Evolutionary conservation across 1,140 invertebrate species (phyloP).

Genomic region (Sycophaga agraensis): DNA sequence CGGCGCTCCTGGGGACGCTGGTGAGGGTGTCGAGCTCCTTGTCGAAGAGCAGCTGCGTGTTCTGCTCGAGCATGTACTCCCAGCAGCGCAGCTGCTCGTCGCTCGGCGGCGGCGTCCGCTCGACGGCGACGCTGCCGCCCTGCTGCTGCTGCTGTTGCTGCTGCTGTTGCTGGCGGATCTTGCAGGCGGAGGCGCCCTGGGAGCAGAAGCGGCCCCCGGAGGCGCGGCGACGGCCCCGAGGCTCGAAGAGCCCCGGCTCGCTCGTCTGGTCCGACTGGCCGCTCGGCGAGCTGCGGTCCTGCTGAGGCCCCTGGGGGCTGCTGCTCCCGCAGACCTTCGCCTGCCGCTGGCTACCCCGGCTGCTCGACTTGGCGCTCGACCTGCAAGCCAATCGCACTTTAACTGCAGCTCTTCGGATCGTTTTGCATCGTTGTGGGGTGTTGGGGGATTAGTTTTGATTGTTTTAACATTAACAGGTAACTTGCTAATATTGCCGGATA

Average conservation of each 20-base stretch:
- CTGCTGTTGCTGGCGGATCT: constrained; percentile 41
- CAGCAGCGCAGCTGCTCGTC: constrained; percentile 89
- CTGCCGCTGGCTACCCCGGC: constrained; percentile 3
- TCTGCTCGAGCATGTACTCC: constrained; percentile 91
- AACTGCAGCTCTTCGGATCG: too few species aligned
- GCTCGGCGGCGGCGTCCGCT: constrained; percentile 64
- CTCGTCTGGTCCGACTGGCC: constrained; percentile 77
- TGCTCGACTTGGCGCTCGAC: constrained; percentile 22
- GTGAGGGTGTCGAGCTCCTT: constrained; percentile 83
- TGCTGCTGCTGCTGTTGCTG: constrained; percentile 25
- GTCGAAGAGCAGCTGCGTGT: constrained; percentile 84
- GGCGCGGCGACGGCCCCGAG: constrained; percentile 39
- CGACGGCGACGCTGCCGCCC: constrained; percentile 42
- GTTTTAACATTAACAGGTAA: too few species aligned
- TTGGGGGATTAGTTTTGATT: too few species aligned
- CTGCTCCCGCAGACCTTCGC: neutral
- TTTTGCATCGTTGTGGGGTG: too few species aligned
- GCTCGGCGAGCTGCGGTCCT: constrained; percentile 75
- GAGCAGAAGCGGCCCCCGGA: constrained; percentile 49
- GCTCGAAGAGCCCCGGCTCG: constrained; percentile 60
- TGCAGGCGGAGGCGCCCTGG: constrained; percentile 45
- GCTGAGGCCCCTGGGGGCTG: constrained; percentile 21
- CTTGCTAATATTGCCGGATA: too few species aligned
- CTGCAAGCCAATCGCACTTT: too few species aligned
- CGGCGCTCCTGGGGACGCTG: constrained; percentile 32